Evolutionary conservation across 2,797 vertebrate genomes (phyloP).

Genomic region (Acanthurus lineatus): DNA sequence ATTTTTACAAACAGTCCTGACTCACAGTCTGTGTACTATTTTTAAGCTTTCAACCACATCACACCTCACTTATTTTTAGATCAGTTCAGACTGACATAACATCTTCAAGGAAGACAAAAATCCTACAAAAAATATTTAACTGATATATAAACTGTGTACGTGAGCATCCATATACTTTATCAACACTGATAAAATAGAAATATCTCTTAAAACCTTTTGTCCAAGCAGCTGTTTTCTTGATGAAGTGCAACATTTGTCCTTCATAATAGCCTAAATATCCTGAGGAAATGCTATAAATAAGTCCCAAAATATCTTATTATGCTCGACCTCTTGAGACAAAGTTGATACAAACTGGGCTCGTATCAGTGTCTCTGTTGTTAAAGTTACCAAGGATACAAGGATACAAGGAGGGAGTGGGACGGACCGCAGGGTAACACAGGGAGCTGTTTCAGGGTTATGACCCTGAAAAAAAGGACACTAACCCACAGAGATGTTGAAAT

Average conservation of each 20-base stretch:
- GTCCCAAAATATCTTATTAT: constrained; percentile 40
- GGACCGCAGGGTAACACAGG: constrained; percentile 28
- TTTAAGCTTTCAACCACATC: neutral
- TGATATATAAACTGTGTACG: neutral
- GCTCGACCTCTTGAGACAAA: constrained; percentile 29
- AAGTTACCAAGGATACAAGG: constrained; percentile 47
- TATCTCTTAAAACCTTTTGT: constrained; percentile 21
- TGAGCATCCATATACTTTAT: constrained; percentile 13
- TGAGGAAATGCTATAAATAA: constrained; percentile 39
- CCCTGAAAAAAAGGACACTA: constrained; percentile 47
- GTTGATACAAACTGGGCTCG: constrained; percentile 62
- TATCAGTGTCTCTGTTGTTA: constrained; percentile 68
- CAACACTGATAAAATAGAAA: neutral
- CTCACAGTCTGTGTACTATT: neutral
- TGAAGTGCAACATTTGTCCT: neutral
- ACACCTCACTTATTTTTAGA: neutral
- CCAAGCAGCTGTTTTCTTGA: constrained; percentile 42
- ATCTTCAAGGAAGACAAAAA: neutral
- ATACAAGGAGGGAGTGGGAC: constrained; percentile 29
- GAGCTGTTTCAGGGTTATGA: constrained; percentile 51
- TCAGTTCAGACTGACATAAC: neutral
- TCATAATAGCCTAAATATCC: constrained; percentile 38
- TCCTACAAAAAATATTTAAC: constrained; percentile 13
- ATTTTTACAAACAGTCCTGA: too few species aligned
- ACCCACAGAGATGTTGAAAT: constrained; percentile 55